Base-by-base conservation (phyloP, 2,113 vertebrate genomes). In the Tretioscincus oriximinensis region DNA sequence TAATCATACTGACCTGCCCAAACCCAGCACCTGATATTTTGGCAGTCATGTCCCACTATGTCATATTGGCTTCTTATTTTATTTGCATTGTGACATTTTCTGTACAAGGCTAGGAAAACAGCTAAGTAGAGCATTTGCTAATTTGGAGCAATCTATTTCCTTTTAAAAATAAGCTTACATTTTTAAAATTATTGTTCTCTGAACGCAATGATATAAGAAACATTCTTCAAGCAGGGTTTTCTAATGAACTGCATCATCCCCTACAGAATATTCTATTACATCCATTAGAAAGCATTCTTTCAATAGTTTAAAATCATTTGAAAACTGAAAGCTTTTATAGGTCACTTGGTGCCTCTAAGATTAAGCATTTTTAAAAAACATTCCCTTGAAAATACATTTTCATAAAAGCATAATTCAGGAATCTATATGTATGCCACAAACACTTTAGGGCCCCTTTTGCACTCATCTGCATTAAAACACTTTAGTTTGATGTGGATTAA, bases 311-410 rank as follows among this genome's bases (percentile, higher is more conserved):
- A 65, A 24, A 26, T 90, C 87, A 88, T 81, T 89, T 86, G 87
- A 78, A 76, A 45, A 47, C 29, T 83, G 80, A 89, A 84, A 90
- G 77, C 66, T 87, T 73, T 80, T 87, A 90, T 87, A 88, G 82
- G 64, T 88, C 90, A 91, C 54, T 73, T 54, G 69, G 54, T 83
- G 91, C 65, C 77, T 84, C 72, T 77, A 87, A 77, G 72, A 87
- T 24, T 73, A 84, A 88, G 69, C 35, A 41, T 41, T 41, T 41
- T n/a, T 60, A 47, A 41, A 0, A 73, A 65, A 76, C 76, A 77
- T 85, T 90, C 68, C 78, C 85, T 84, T 49, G 18, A 28, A 68
- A 47, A 81, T 84, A 61, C n/a, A 47, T 77, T 71, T 77, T 81
- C 69, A 80, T 81, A 79, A 63, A 83, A 14, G 83, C 75, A 58